Evolutionary conservation across 64 coral and sea anemone species (phyloP), one percentile per base, ranked within the genome.

Genomic region (Porites lutea): DNA sequence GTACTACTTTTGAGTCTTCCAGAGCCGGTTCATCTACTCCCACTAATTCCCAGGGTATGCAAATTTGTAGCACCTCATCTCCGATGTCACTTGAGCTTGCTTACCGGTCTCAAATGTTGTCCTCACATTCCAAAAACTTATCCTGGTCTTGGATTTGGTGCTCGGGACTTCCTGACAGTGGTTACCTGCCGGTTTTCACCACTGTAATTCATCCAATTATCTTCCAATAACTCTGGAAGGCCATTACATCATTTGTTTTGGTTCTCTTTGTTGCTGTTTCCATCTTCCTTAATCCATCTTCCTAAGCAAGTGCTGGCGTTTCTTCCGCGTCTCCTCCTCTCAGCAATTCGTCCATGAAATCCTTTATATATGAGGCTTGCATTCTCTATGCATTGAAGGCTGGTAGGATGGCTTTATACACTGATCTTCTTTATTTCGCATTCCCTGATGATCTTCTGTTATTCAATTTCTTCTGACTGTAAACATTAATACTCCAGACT

Each of bases 271-370:
- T 12, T 48, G 45, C 71, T 15, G 67, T 87, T 86, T 86, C 68
- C 49, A 47, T 87, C 27, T 37, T 37, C 27, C 27, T 37, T 37
- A 37, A 37, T 37, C 27, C 27, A 37, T 37, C 27, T 37, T 37
- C 27, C 27, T 1, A 37, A 37, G 27, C 27, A 37, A 37, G 27
- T 37, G 27, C 27, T 37, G 27, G 27, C 27, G 21, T 88, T 53
- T n/a, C 75, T 71, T 27, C 74, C 22, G 77, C 87, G 61, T 89
- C 87, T 22, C 71, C 87, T 19, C 71, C 87, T 44, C 74, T 45
- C n/a, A 37, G 27, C 27, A 37, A 37, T 37, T 37, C 27, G 27
- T 37, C 27, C 27, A 37, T 37, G 27, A 37, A 37, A 37, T 37
- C 27, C 27, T 37, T 37, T 37, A 37, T 37, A 37, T 37, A 37